A percentile compares a stretch with the other conserved stretches of the same genome.
These are phyloP conservation scores for Ophion slaviceki DNA, from an alignment of 2,888 invertebrate species.

Conservation along the genomic window DNA sequence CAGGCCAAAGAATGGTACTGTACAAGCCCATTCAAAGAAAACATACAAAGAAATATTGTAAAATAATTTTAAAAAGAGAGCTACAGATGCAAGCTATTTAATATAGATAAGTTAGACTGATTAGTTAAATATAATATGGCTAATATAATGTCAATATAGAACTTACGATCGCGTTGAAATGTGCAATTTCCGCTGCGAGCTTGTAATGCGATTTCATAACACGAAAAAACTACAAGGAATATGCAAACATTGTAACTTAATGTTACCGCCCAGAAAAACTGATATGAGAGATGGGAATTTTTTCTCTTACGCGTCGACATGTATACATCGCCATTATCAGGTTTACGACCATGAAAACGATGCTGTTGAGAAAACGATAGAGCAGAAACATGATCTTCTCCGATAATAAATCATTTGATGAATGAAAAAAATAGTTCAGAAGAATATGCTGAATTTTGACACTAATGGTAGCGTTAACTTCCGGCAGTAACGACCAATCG, in stretches of 20 bases:
- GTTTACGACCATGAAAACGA: constrained; percentile 74
- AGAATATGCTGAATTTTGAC: constrained; percentile 66
- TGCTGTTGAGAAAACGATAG: constrained; percentile 73
- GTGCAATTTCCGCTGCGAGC: constrained; percentile 73
- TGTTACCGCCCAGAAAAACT: neutral
- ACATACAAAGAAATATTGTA: neutral
- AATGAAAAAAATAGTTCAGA: neutral
- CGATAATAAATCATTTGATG: neutral
- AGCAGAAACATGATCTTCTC: constrained; percentile 70
- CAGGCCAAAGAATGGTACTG: neutral
- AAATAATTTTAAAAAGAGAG: neutral
- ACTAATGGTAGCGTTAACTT: constrained; percentile 31
- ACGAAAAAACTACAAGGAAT: constrained; percentile 72
- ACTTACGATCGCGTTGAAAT: constrained; percentile 75
- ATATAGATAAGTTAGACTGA: neutral
- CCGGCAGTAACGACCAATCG: constrained; percentile 4
- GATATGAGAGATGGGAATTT: neutral
- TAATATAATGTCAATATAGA: neutral
- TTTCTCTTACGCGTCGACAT: constrained; percentile 74
- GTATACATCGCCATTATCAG: constrained; percentile 72
- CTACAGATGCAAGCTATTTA: neutral
- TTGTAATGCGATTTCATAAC: constrained; percentile 74
- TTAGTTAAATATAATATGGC: neutral
- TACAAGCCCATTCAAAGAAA: neutral
- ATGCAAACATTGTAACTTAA: constrained; percentile 12